These are phyloP conservation scores for Melanotaenia duboulayi DNA, from an alignment of 2,113 vertebrate genomes.

Conservation along the genomic window DNA sequence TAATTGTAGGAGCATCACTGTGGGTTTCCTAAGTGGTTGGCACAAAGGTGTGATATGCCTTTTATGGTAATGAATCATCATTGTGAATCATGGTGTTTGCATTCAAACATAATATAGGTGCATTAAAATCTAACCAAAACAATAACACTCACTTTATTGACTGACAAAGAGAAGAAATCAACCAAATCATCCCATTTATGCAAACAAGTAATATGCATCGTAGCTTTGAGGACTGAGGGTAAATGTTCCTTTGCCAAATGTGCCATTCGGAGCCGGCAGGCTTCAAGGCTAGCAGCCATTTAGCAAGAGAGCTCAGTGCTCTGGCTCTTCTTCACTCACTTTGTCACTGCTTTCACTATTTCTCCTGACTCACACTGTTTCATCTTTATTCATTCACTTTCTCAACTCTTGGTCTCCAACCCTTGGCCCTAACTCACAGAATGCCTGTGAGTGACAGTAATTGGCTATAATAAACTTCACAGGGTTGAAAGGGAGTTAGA, in stretches of 20 bases:
- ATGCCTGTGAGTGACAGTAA: slow-evolving; percentile 12
- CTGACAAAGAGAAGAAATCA: slow-evolving; percentile 30
- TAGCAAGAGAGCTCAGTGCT: slow-evolving; percentile 41
- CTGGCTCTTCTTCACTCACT: slow-evolving; percentile 62
- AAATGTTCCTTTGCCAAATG: slow-evolving; percentile 62
- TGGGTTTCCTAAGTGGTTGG: too few species aligned
- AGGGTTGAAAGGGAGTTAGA: slow-evolving; percentile 11
- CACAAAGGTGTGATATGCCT: slow-evolving; percentile 22
- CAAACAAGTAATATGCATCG: slow-evolving; percentile 22
- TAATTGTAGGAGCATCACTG: neutral
- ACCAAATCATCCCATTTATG: slow-evolving; percentile 31
- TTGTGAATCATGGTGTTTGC: slow-evolving; percentile 37
- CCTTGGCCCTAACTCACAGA: slow-evolving; percentile 9
- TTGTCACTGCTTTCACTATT: slow-evolving; percentile 47
- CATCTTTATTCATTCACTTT: slow-evolving; percentile 30
- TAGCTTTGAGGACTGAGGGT: slow-evolving; percentile 51
- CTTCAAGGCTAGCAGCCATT: slow-evolving; percentile 67
- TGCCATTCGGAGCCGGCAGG: slow-evolving; percentile 56
- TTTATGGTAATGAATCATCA: slow-evolving; percentile 40
- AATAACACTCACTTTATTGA: neutral
- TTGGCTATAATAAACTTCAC: slow-evolving; percentile 16
- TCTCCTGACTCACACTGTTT: slow-evolving; percentile 14
- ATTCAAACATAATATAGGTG: slow-evolving; percentile 1
- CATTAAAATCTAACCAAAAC: slow-evolving; percentile 15
- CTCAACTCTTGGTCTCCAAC: slow-evolving; percentile 16